phyloP scores from a whole-genome alignment of 2,888 invertebrate species.

The Ypsolopha sequella region DNA sequence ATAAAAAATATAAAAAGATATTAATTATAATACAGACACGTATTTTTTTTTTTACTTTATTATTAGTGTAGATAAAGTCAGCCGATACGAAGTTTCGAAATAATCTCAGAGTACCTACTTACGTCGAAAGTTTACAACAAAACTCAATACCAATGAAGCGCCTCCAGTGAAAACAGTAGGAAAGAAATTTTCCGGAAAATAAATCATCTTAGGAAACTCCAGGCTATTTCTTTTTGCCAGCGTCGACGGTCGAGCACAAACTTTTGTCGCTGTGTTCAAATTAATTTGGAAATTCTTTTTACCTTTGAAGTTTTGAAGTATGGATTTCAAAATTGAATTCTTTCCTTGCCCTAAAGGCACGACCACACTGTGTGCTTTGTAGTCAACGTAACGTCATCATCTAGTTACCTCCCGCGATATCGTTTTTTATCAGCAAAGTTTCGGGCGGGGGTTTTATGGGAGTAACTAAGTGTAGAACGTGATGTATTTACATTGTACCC shows the following conservation, averaged over 20 bases:
- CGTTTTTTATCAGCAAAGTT: too few relatives aligned
- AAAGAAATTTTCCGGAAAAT: slow-evolving; percentile 56
- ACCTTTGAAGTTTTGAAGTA: slow-evolving; percentile 54
- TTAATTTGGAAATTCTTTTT: slow-evolving; percentile 43
- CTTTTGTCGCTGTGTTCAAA: slow-evolving; percentile 56
- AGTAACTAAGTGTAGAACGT: too few relatives aligned
- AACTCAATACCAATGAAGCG: slow-evolving; percentile 61
- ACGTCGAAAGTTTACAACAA: slow-evolving; percentile 45
- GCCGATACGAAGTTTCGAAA: slow-evolving; percentile 35
- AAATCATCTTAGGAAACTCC: slow-evolving; percentile 55
- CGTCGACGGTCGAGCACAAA: slow-evolving; percentile 40
- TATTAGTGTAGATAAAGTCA: slow-evolving; percentile 28
- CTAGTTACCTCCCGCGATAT: too few relatives aligned
- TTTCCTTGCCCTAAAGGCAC: slow-evolving; percentile 18
- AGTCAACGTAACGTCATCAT: too few relatives aligned
- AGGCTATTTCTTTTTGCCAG: slow-evolving; percentile 43
- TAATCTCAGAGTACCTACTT: slow-evolving; percentile 48
- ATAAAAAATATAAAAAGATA: too few relatives aligned
- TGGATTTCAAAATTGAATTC: slow-evolving; percentile 64
- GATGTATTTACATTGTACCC: too few relatives aligned
- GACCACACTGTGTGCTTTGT: too few relatives aligned
- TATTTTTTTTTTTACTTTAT: too few relatives aligned
- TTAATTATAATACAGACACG: too few relatives aligned
- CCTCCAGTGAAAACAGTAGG: slow-evolving; percentile 36
- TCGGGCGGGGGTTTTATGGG: too few relatives aligned